Conservation (phyloP, 2,888 invertebrate genomes). For the Neuroscelio doddi region DNA sequence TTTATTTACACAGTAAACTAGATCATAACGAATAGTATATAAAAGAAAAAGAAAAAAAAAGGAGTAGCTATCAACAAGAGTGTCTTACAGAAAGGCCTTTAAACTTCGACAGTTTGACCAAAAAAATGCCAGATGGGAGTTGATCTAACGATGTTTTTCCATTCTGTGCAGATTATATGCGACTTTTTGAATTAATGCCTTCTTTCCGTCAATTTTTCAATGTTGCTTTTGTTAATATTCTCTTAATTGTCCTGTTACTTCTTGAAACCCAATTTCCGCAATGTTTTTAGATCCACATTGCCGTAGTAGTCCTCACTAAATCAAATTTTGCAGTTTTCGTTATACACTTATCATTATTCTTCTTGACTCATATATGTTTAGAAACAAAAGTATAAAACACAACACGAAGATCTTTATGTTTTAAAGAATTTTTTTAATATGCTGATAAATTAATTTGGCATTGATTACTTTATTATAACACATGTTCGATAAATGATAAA, state of each 20-base stretch:
- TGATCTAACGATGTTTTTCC: conserved; percentile 19
- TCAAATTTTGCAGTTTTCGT: conserved; percentile 37
- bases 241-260: conserved; percentile 58
- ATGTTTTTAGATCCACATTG: conserved; percentile 89
- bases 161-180: conserved; percentile 3
- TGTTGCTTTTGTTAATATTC: conserved; percentile 7
- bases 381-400: no score
- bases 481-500: no score
- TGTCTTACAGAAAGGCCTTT: conserved; percentile 28
- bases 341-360: conserved; percentile 3
- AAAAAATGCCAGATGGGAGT: conserved; percentile 29
- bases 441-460: no score
- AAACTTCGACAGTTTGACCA: conserved; percentile 44
- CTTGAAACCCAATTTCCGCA: conserved; percentile 87
- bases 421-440: no score
- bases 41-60: conserved; percentile 40
- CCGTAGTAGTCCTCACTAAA: conserved; percentile 93
- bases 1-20: conserved; percentile 55
- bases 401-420: no score
- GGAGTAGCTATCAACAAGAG: conserved; percentile 36
- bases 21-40: conserved; percentile 36
- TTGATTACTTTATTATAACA: no score
- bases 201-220: conserved; percentile 19
- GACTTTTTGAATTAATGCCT: neutral
- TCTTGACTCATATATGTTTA: neutral